Base-by-base conservation (phyloP, 2,113 vertebrate species). In the Hystrix cristata region DNA sequence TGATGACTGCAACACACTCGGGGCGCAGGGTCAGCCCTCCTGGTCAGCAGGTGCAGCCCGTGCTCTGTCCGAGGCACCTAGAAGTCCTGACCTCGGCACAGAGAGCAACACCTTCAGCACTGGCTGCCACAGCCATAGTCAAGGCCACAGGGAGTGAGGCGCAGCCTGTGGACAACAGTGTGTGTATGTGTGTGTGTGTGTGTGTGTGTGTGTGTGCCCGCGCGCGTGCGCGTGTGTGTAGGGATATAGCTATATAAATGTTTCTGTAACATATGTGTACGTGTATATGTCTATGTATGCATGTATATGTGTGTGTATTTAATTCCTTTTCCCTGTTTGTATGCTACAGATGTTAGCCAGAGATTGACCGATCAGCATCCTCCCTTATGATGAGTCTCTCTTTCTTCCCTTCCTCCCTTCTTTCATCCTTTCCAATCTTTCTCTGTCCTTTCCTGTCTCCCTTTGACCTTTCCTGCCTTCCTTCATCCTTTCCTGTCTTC, bases 121-220 rank as follows among this genome's bases (percentile, higher is more conserved):
- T 43, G 19, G 38, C 11, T 7, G 65, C n/a, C 8, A 0, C 0
- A 12, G 15, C 46, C 53, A 5, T 5, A 7, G 1, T 25, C 57
- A 43, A 12, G 3, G 21, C 86, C 1, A 1, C 2, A 57, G 25
- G 19, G 12, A 9, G 21, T 2, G 1, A 3, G 16, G 2, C 10
- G 23, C 27, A 53, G 6, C 27, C 48, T 29, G 18, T 14, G 15
- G 76, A 34, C 9, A 55, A 34, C 1, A 25, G 46, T 14, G 0
- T n/a, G 18, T 53, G 29, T 11, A 53, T 34, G 18, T 11, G 23
- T 21, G 18, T 85, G 23, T 12, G 5, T 23, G 1, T 51, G 23
- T 12, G 5, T 23, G 1, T 51, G 46, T 14, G 0, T n/a, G 18
- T 53, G n/a, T n/a, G n/a, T n/a, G n/a, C n/a, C n/a, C n/a, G n/a